These are phyloP conservation scores for Cossypha niveicapilla DNA, from an alignment of 2,797 vertebrate genomes.

Conservation along the genomic window DNA sequence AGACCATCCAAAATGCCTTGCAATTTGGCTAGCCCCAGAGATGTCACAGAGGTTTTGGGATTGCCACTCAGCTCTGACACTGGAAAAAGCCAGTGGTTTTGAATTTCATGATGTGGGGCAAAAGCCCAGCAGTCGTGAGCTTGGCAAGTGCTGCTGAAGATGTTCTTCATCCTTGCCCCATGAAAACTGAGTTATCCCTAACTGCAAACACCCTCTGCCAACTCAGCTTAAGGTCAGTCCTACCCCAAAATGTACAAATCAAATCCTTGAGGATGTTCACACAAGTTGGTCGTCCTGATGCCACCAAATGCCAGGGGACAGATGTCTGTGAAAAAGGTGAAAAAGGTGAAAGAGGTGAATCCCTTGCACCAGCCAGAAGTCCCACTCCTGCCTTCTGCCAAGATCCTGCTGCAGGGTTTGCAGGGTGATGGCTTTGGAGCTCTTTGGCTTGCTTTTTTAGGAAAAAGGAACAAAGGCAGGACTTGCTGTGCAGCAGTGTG, in stretches of 20 bases:
- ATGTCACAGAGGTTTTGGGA: neutral
- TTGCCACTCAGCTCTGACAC: neutral
- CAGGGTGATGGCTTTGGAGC: neutral
- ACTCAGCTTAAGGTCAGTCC: neutral
- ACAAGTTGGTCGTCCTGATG: neutral
- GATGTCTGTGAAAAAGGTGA: neutral
- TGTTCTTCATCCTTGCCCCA: neutral
- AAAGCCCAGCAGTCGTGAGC: neutral
- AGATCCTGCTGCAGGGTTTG: neutral
- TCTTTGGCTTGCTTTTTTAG: neutral
- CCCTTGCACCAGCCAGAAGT: neutral
- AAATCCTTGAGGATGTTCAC: neutral
- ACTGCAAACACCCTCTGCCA: neutral
- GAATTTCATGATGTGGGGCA: neutral
- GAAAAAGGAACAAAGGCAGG: constrained; percentile 13
- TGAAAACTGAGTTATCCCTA: neutral
- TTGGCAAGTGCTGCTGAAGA: neutral
- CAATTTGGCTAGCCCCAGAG: neutral
- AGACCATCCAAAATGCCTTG: neutral
- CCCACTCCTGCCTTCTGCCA: neutral
- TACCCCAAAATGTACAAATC: neutral
- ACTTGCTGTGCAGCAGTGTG: neutral
- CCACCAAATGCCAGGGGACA: neutral
- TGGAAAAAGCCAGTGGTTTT: neutral
- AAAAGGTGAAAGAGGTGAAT: neutral